phyloP scores from a whole-genome alignment of 2,888 invertebrate genomes.

The Liopterus haemorrhoidalis region DNA sequence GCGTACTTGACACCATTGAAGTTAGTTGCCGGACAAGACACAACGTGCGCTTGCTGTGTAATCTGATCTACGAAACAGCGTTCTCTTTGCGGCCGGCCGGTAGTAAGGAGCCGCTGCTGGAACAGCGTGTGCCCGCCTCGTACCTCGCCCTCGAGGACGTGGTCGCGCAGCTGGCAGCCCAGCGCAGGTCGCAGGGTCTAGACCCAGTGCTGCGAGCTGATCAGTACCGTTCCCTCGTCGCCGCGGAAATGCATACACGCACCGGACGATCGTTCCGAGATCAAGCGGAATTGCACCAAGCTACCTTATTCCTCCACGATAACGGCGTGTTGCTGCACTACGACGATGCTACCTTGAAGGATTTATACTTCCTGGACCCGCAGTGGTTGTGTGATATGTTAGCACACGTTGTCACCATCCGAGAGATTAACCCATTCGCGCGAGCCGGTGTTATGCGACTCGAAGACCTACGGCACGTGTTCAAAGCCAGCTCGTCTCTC shows the following conservation, averaged over 20 bases:
- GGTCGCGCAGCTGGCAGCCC: slow-evolving; percentile 72
- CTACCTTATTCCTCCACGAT: slow-evolving; percentile 94
- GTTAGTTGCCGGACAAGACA: slow-evolving; percentile 83
- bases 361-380: slow-evolving; percentile 93
- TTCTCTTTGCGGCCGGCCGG: slow-evolving; percentile 86
- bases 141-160: slow-evolving; percentile 94
- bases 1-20: slow-evolving; percentile 88
- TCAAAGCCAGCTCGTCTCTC: slow-evolving; percentile 80
- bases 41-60: slow-evolving; percentile 83
- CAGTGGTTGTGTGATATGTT: slow-evolving; percentile 99
- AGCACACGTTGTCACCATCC: slow-evolving; percentile 91
- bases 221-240: slow-evolving; percentile 61
- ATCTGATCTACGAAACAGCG: slow-evolving; percentile 88
- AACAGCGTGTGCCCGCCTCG: slow-evolving; percentile 92
- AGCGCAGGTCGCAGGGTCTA: slow-evolving; percentile 59
- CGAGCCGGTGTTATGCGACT: slow-evolving; percentile 88
- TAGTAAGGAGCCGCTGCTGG: slow-evolving; percentile 82
- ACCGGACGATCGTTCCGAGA: slow-evolving; percentile 75
- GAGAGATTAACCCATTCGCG: slow-evolving; percentile 96
- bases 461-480: slow-evolving; percentile 85
- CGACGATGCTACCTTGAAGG: slow-evolving; percentile 88
- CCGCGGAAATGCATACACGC: slow-evolving; percentile 60
- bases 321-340: slow-evolving; percentile 94
- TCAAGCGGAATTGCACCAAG: slow-evolving; percentile 85
- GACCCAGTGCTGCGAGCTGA: slow-evolving; percentile 83